Percentiles rank a stretch among this genome's conserved stretches.
Evolutionary conservation across 1,140 invertebrate species (phyloP).

Genomic region (Zaprionus ghesquierei): DNA sequence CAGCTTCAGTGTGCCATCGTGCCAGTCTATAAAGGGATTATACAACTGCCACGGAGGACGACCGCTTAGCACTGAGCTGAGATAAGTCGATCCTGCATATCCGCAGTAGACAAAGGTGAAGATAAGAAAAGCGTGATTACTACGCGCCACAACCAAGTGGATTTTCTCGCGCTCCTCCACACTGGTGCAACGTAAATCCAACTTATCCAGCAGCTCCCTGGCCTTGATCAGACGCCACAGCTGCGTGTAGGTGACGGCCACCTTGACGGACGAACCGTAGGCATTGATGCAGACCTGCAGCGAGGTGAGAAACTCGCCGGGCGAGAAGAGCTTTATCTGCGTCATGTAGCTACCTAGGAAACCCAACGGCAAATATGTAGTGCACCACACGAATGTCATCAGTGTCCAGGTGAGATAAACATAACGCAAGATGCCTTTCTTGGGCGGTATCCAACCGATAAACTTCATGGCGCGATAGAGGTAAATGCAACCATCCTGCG

Average conservation of each 20-base stretch:
- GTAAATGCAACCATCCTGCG: slow-evolving; percentile 60
- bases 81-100: slow-evolving; percentile 56
- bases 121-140: slow-evolving; percentile 58
- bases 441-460: slow-evolving; percentile 60
- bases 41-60: slow-evolving; percentile 59
- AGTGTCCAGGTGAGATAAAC: slow-evolving; percentile 57
- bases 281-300: slow-evolving; percentile 66
- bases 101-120: slow-evolving; percentile 62
- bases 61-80: slow-evolving; percentile 54
- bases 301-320: slow-evolving; percentile 66
- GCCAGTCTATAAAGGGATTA: slow-evolving; percentile 59
- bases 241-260: slow-evolving; percentile 48
- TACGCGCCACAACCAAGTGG: slow-evolving; percentile 47
- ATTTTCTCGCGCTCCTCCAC: slow-evolving; percentile 53
- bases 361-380: slow-evolving; percentile 53
- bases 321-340: slow-evolving; percentile 51
- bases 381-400: slow-evolving; percentile 52
- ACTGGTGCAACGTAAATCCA: slow-evolving; percentile 58
- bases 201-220: slow-evolving; percentile 40
- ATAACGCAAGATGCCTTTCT: slow-evolving; percentile 42
- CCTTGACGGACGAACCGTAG: slow-evolving; percentile 62
- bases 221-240: slow-evolving; percentile 55
- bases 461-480: slow-evolving; percentile 62
- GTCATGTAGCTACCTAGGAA: slow-evolving; percentile 60
- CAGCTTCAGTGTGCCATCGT: slow-evolving; percentile 31